Conservation (phyloP, 1,140 invertebrate genomes). For the Aphidius gifuensis region DNA sequence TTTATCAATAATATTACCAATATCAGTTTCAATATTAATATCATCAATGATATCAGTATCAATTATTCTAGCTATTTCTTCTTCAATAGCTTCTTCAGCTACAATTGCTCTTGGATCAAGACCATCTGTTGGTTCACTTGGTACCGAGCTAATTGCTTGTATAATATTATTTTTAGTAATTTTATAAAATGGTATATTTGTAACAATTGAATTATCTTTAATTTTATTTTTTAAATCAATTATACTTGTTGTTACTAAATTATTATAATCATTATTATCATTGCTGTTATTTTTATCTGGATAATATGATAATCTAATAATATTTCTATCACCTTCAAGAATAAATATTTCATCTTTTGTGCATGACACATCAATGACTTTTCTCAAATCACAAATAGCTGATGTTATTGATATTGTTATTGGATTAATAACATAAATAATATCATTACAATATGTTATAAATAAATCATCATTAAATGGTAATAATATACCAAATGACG, state of each 20-base stretch:
- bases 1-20: constrained; percentile 29
- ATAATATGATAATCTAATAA: constrained; percentile 63
- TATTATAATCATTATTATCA: constrained; percentile 33
- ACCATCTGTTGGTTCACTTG: constrained; percentile 22
- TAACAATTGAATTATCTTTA: constrained; percentile 47
- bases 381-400: constrained; percentile 54
- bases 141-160: constrained; percentile 43
- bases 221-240: constrained; percentile 47
- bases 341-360: constrained; percentile 78
- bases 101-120: constrained; percentile 45
- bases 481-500: constrained; percentile 62
- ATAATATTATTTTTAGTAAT: constrained; percentile 46
- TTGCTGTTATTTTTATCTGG: constrained; percentile 50
- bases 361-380: constrained; percentile 61
- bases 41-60: constrained; percentile 48
- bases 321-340: constrained; percentile 65
- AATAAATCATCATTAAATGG: constrained; percentile 69
- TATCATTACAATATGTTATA: constrained; percentile 69
- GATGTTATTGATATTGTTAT: constrained; percentile 51
- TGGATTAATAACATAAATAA: constrained; percentile 75
- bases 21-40: constrained; percentile 31
- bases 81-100: constrained; percentile 58
- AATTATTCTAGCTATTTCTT: constrained; percentile 34
- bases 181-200: constrained; percentile 49
- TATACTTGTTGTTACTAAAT: constrained; percentile 44